Evolutionary conservation across 2,797 vertebrate species (phyloP), one percentile per base, ranked within the genome.

Genomic region (Scarus forsteni): DNA sequence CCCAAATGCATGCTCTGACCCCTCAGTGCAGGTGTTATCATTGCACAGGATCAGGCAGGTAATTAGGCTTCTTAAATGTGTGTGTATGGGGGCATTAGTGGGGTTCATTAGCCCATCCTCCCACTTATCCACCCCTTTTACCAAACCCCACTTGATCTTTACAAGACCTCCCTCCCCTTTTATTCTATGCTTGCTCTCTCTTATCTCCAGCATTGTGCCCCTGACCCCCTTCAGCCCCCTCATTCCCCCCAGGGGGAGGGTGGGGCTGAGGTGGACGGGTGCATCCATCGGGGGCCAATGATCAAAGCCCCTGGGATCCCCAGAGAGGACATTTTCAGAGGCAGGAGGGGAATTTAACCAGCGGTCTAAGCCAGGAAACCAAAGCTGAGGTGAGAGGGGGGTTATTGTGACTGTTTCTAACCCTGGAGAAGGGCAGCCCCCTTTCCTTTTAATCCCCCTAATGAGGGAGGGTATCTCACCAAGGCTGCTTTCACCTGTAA

Each of bases 301-400:
- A 91, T 91, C 88, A 91, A 86, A 91, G 86, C 70, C 60, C 60
- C 3, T 5, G 57, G 79, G 58, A 85, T 88, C 86, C 85, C 83
- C 58, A 52, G 77, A 85, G 90, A 90, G 81, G 70, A 81, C 74
- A 77, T 77, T 83, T 81, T 81, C 68, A 85, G 80, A 74, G 66
- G 77, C 75, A 61, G 67, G 66, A 70, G 83, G 38, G 84, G 81
- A 84, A 83, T 89, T 91, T 82, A 85, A 92, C 78, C 84, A 81
- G 80, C 38, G 50, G 73, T 52, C 72, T 87, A 80, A 84, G 75
- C 75, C 84, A 79, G 79, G 82, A 84, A 83, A 83, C 83, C 83
- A 84, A 80, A 85, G 81, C 74, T 44, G 82, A 86, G 81, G 84
- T 84, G 67, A 66, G 68, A 68, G 85, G 63, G 85, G 69, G 69